phyloP scores from a whole-genome alignment of 2,888 invertebrate species.

The Sclerodermus sp. region DNA sequence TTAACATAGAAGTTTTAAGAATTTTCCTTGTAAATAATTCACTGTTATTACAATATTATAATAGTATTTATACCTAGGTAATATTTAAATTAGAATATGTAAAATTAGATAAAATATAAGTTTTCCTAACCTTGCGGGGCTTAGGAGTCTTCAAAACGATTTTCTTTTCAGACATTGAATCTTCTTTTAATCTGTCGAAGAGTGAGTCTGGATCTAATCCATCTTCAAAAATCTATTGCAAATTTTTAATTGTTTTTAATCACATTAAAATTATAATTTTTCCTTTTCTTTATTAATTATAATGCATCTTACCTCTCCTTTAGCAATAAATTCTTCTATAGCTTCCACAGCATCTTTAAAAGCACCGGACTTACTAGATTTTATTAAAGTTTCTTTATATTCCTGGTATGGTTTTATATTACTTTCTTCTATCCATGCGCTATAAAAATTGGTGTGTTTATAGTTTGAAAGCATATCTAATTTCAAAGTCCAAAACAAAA shows the following conservation, averaged over 20 bases:
- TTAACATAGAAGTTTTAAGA: background rate
- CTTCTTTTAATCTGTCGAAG: slow-evolving; percentile 72
- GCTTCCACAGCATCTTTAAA: slow-evolving; percentile 80
- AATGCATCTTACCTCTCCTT: slow-evolving; percentile 69
- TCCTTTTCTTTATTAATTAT: slow-evolving; percentile 72
- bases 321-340: slow-evolving; percentile 77
- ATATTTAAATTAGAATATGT: too few species aligned
- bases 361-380: slow-evolving; percentile 72
- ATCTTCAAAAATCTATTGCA: slow-evolving; percentile 59
- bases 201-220: slow-evolving; percentile 68
- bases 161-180: slow-evolving; percentile 56
- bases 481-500: slow-evolving; percentile 10
- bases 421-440: slow-evolving; percentile 87
- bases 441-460: slow-evolving; percentile 52
- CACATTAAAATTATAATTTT: slow-evolving; percentile 29
- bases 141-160: slow-evolving; percentile 53
- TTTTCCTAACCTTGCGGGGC: slow-evolving; percentile 55
- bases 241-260: slow-evolving; percentile 9
- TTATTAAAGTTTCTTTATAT: slow-evolving; percentile 75
- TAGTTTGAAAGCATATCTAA: background rate
- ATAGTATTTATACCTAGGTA: too few species aligned
- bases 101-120: slow-evolving; percentile 2
- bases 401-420: slow-evolving; percentile 82
- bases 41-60: background rate
- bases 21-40: background rate